phyloP scores from a whole-genome alignment of 2,888 invertebrate genomes.

The Dynastes grantii region DNA sequence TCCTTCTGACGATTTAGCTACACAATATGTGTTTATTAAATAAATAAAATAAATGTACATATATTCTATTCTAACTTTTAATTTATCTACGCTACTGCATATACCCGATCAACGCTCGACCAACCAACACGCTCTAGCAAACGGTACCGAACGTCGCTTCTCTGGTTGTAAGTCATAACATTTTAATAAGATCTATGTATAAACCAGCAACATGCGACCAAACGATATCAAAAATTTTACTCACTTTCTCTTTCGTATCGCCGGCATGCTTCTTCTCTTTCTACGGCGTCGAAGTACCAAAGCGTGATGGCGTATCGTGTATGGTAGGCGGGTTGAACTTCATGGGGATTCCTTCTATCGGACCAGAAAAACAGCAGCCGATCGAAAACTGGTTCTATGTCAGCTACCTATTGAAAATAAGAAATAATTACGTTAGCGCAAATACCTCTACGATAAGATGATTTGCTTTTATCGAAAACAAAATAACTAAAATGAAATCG shows the following conservation, averaged over 20 bases:
- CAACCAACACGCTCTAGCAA: too few relatives aligned
- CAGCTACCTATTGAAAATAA: constrained; percentile 74
- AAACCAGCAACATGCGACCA: background rate
- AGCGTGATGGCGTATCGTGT: constrained; percentile 93
- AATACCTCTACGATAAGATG: too few relatives aligned
- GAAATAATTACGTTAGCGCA: constrained; percentile 24
- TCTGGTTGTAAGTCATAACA: too few relatives aligned
- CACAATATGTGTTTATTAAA: too few relatives aligned
- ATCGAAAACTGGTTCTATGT: constrained; percentile 95
- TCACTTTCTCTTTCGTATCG: constrained; percentile 73
- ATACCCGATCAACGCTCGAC: too few relatives aligned
- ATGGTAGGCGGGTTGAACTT: constrained; percentile 93
- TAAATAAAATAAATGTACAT: too few relatives aligned
- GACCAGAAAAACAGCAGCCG: constrained; percentile 98
- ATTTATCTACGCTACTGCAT: too few relatives aligned
- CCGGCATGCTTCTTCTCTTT: constrained; percentile 82
- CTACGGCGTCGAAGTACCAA: constrained; percentile 92
- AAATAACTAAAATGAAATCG: too few relatives aligned
- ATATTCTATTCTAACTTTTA: too few relatives aligned
- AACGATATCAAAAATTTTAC: constrained; percentile 53
- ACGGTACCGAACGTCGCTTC: too few relatives aligned
- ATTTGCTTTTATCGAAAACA: too few relatives aligned
- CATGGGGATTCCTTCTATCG: constrained; percentile 95
- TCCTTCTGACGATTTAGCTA: too few relatives aligned
- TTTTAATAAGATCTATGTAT: background rate